Base-by-base conservation (phyloP, 2,113 vertebrate species). In the Brachypteracias leptosomus region DNA sequence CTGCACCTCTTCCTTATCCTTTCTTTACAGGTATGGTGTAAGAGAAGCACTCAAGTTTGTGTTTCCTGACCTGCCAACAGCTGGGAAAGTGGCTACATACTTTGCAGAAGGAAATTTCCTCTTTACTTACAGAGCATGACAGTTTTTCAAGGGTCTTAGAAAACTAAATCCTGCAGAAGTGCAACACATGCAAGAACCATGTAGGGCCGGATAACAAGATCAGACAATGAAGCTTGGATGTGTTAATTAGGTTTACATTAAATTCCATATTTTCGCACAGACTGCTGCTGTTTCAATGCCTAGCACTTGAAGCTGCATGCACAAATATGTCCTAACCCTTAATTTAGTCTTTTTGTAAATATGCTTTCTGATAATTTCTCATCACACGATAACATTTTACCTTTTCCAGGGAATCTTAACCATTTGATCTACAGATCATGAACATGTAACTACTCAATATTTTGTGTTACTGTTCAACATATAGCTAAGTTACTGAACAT, bases 21-120 rank as follows among this genome's bases (percentile, higher is more conserved):
- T 88, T 93, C 85, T 46, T 77, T 84, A 86, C 0, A 0, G 47
- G 44, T 67, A 36, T 33, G 24, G 35, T 44, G 8, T 62, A 78
- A 62, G 49, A 75, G 52, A 86, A 93, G 40, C 42, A n/a, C 73
- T 85, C 44, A 36, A 88, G 47, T 84, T 95, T 63, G 52, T 29
- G 33, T 75, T 89, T 95, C 84, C 74, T 90, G 89, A 75, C 61
- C 63, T 79, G 65, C 75, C 87, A 95, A 58, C 40, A 62, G 63
- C 7, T 63, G 42, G 49, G 59, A 90, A 72, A 81, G 40, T 67
- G 36, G 31, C 35, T 67, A 62, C 42, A 63, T 16, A 22, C 70
- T 70, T 46, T 38, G 36, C 40, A 88, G 72, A 89, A 91, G 52
- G 46, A 73, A 85, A 47, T 28, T 70, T 82, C 70, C 59, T 70